These are phyloP conservation scores for Myocastor coypus DNA, from an alignment of 2,113 vertebrate genomes.

Conservation along the genomic window DNA sequence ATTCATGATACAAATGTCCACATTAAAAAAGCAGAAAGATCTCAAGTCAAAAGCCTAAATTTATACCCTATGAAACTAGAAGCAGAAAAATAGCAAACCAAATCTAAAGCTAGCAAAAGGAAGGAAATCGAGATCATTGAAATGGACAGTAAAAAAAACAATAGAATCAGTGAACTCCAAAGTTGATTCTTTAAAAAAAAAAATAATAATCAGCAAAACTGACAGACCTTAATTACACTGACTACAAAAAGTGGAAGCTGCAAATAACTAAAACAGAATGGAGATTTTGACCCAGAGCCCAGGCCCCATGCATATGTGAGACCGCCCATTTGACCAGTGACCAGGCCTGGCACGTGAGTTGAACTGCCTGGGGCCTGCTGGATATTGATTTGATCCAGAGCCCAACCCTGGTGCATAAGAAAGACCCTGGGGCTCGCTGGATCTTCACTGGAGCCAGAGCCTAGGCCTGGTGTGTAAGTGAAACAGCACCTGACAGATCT, in stretches of 20 bases:
- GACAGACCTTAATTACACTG: not conserved
- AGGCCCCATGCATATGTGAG: no score
- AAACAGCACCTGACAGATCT: no score
- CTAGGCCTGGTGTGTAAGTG: no score
- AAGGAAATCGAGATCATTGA: not conserved
- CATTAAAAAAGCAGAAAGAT: not conserved
- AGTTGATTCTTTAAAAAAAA: not conserved
- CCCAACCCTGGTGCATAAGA: no score
- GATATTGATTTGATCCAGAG: no score
- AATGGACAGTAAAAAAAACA: not conserved
- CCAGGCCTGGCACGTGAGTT: no score
- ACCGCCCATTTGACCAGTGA: no score
- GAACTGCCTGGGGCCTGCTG: no score
- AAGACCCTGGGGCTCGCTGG: no score
- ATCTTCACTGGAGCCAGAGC: no score
- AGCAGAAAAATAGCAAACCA: not conserved
- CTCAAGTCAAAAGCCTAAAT: not conserved
- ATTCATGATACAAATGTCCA: not conserved
- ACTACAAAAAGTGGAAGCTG: not conserved
- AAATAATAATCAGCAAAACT: not conserved
- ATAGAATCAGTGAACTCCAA: not conserved
- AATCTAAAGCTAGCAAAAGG: not conserved
- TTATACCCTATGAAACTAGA: not conserved
- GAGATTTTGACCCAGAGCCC: no score
- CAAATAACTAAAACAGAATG: not conserved